phyloP scores from a whole-genome alignment of 2,888 invertebrate genomes.

The Timema cristinae region DNA sequence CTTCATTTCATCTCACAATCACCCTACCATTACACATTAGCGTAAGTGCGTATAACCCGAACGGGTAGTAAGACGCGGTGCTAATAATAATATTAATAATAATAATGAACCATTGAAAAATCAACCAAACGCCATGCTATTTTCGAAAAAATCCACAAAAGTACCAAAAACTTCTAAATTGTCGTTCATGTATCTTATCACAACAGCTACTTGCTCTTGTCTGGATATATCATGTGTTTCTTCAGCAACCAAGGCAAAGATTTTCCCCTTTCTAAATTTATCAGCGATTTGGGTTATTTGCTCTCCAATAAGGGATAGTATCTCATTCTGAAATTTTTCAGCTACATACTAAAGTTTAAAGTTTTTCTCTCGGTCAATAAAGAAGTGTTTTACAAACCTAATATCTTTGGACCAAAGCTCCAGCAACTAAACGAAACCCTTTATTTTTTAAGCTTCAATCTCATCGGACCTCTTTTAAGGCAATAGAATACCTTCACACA shows the following conservation, averaged over 20 bases:
- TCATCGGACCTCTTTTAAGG: slow-evolving; percentile 5
- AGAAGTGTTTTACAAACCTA: background rate
- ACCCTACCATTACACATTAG: no score
- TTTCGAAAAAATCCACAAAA: background rate
- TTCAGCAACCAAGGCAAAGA: slow-evolving; percentile 9
- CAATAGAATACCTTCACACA: background rate
- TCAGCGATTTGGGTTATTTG: slow-evolving; percentile 9
- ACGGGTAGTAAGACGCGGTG: no score
- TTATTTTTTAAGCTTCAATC: slow-evolving; percentile 2
- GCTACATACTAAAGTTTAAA: background rate
- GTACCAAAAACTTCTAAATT: background rate
- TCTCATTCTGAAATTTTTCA: background rate
- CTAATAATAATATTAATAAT: no score
- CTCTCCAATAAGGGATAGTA: background rate
- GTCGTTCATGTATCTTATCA: slow-evolving; percentile 8
- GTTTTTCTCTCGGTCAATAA: background rate
- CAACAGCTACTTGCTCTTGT: slow-evolving; percentile 3
- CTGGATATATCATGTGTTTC: slow-evolving; percentile 7
- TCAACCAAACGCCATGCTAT: no score
- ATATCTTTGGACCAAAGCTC: background rate
- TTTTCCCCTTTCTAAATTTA: slow-evolving; percentile 6
- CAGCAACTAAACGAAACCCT: background rate
- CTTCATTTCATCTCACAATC: no score
- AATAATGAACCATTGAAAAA: no score
- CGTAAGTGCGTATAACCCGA: no score